Evolutionary conservation across 2,797 vertebrate species (phyloP).

Genomic region (Aratinga solstitialis): DNA sequence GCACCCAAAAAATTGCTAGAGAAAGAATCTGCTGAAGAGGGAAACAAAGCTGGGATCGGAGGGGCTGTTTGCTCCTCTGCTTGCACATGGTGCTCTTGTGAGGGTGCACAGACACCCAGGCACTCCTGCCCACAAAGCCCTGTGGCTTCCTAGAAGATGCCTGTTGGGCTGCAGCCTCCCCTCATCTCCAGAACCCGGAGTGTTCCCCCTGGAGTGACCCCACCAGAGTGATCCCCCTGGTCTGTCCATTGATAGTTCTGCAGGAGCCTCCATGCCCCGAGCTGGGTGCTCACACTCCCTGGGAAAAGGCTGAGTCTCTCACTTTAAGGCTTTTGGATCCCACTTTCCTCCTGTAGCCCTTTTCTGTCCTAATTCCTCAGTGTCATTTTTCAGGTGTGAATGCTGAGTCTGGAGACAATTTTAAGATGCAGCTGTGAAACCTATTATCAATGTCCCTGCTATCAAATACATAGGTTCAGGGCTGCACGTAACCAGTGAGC

Average conservation of each 20-base stretch:
- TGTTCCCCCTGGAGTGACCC: not conserved
- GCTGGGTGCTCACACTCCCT: not conserved
- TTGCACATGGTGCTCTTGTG: not conserved
- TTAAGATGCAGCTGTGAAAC: slow-evolving; percentile 56
- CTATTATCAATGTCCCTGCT: slow-evolving; percentile 26
- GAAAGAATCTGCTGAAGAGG: not conserved
- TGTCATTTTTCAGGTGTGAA: slow-evolving; percentile 14
- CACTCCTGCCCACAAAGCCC: not conserved
- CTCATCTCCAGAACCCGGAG: rapidly evolving
- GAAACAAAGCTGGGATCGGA: not conserved
- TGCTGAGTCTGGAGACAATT: not conserved
- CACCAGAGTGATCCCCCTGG: rapidly evolving
- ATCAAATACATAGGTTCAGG: slow-evolving; percentile 45
- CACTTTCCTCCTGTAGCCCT: not conserved
- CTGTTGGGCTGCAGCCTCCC: not conserved
- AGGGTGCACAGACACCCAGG: not conserved
- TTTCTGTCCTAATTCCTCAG: not conserved
- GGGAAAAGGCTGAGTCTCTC: not conserved
- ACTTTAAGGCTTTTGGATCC: not conserved
- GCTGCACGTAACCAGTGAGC: slow-evolving; percentile 33
- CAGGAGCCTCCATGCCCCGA: rapidly evolving
- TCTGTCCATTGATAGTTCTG: rapidly evolving
- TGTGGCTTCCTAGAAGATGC: rapidly evolving
- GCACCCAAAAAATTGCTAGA: rapidly evolving
- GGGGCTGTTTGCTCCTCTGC: not conserved